These are phyloP conservation scores for Laticauda laticaudata DNA, from an alignment of 2,113 vertebrate genomes.

Conservation along the genomic window DNA sequence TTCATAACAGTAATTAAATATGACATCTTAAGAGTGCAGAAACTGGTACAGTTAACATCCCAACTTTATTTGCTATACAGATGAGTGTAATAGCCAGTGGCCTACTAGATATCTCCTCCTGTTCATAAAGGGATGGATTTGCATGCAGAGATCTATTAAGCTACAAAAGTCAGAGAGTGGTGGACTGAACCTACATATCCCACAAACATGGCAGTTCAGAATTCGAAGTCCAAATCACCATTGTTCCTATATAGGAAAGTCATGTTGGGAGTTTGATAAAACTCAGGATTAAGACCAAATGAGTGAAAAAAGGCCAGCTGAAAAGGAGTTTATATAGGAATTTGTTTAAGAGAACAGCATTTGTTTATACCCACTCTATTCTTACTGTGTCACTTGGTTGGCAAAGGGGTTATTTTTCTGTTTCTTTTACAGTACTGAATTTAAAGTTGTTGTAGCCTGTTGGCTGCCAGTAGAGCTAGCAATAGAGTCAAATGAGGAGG, in stretches of 20 bases:
- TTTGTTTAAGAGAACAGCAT: neutral
- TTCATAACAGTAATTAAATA: neutral
- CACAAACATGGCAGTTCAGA: neutral
- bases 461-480: no score
- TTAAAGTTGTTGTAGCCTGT: neutral
- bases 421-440: neutral
- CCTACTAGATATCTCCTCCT: neutral
- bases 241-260: neutral
- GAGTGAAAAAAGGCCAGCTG: neutral
- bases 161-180: neutral
- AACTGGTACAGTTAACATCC: neutral
- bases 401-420: neutral
- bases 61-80: neutral
- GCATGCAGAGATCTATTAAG: neutral
- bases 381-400: neutral
- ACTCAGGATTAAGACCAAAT: neutral
- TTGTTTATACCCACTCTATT: neutral
- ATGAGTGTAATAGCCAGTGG: neutral
- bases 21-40: neutral
- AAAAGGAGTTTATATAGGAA: neutral
- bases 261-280: neutral
- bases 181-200: neutral
- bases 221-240: neutral
- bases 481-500: no score
- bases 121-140: neutral